phyloP scores from a whole-genome alignment of 2,797 vertebrate species.

The Aeoliscus strigatus region DNA sequence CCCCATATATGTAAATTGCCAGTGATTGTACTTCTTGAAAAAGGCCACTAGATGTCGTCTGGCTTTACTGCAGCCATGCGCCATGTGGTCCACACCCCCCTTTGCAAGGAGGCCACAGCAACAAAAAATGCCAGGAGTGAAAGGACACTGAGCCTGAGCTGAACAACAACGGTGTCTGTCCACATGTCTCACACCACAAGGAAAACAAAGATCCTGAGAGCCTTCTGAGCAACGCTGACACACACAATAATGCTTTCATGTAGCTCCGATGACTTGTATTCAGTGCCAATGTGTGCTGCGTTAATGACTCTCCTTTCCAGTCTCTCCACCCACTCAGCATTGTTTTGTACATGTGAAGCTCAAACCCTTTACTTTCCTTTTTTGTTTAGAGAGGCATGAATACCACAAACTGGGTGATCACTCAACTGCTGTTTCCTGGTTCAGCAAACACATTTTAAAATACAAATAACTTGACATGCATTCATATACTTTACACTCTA shows the following conservation, averaged over 20 bases:
- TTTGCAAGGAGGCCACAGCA: slow-evolving; percentile 40
- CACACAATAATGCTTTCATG: slow-evolving; percentile 26
- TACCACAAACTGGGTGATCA: slow-evolving; percentile 3
- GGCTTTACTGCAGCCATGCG: slow-evolving; percentile 41
- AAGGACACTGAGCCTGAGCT: slow-evolving; percentile 25
- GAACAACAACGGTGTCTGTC: slow-evolving; percentile 23
- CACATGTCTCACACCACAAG: slow-evolving; percentile 10
- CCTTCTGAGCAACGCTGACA: slow-evolving; percentile 18
- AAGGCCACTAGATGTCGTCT: slow-evolving; percentile 54
- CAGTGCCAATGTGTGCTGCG: background rate
- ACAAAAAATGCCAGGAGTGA: slow-evolving; percentile 48
- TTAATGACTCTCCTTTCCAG: slow-evolving; percentile 5
- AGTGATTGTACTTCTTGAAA: slow-evolving; percentile 13
- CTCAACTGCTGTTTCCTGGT: slow-evolving; percentile 1
- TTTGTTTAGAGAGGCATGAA: background rate
- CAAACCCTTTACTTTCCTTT: too few species aligned
- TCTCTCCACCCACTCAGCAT: background rate
- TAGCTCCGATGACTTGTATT: slow-evolving; percentile 1
- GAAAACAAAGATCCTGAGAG: slow-evolving; percentile 28
- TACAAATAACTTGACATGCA: too few species aligned
- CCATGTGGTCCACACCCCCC: slow-evolving; percentile 52
- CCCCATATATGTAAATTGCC: slow-evolving; percentile 14
- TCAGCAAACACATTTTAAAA: background rate
- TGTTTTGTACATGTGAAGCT: slow-evolving; percentile 2
- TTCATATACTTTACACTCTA: too few species aligned